Evolutionary conservation across 1,140 invertebrate genomes (phyloP).

Genomic region (Ips nitidus): DNA sequence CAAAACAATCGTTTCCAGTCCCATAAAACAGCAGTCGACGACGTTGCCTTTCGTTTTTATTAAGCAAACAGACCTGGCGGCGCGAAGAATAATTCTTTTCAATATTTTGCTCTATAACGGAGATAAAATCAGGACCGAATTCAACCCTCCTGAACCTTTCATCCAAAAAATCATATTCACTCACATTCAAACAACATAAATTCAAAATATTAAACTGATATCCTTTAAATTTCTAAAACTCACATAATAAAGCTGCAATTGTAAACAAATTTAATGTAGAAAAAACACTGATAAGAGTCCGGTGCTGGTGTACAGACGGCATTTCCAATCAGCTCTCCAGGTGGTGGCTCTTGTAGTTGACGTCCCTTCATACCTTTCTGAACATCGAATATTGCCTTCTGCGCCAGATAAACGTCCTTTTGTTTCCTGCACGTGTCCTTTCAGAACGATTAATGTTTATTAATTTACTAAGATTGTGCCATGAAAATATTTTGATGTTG

Average conservation of each 20-base stretch:
- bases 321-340: constrained; percentile 39
- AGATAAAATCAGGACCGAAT: constrained; percentile 7
- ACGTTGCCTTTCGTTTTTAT: neutral
- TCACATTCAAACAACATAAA: no score
- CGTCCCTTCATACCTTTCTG: constrained; percentile 39
- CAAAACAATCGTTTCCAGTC: constrained; percentile 22
- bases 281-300: no score
- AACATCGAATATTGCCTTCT: constrained; percentile 33
- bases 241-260: no score
- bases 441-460: constrained; percentile 14
- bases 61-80: constrained; percentile 13
- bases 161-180: no score
- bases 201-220: no score
- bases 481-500: no score
- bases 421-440: constrained; percentile 28
- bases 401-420: constrained; percentile 19
- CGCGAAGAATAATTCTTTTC: constrained; percentile 23
- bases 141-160: neutral
- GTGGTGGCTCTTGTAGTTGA: constrained; percentile 40
- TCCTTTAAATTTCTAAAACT: no score
- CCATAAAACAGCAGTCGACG: constrained; percentile 5
- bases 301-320: no score
- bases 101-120: constrained; percentile 22
- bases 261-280: no score
- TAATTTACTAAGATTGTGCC: neutral